Base-by-base conservation (phyloP, 2,113 vertebrate species). In the Hippocampus zosterae region DNA sequence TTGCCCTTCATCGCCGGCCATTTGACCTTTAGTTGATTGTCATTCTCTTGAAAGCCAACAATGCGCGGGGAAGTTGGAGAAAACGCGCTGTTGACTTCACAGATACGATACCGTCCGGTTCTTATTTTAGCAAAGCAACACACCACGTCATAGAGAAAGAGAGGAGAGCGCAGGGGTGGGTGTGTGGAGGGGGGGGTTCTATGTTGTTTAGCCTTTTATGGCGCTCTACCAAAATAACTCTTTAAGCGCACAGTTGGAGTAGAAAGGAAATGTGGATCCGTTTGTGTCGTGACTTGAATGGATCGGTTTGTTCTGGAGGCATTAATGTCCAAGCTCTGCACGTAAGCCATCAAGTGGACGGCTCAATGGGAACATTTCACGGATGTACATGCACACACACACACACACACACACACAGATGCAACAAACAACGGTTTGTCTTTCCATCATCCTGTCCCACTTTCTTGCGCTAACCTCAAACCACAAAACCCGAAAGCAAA, bases 21-120 rank as follows among this genome's bases (percentile, higher is more conserved):
- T 72, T 70, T 86, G 89, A 90, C 89, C 88, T 88, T 88, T 76
- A 81, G 52, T 61, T 60, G 79, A 76, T 79, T 76, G 81, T 73
- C 77, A 71, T 78, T 68, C 71, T 0, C 65, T 37, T 65, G 23
- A 65, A 65, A 46, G 42, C 7, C 63, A 60, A 77, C 69, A 76
- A 83, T 78, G 84, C 76, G 77, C 74, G 62, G 64, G 63, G 59
- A 61, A 61, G 60, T 27, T 33, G 23, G 71, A 72, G 78, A 75
- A 11, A 68, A 72, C 69, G 70, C 74, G 21, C 63, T 68, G 68
- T 68, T 60, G 61, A 82, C 84, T 86, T 77, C 79, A 29, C 78
- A 63, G 63, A 76, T 75, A 66, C 70, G 66, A 68, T 72, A 63
- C 60, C 68, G 27, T 71, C 76, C 84, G 74, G 74, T 59, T 78